phyloP scores from a whole-genome alignment of 37 sponge, comb jelly and placozoan species.

The Halichondria panicea region DNA sequence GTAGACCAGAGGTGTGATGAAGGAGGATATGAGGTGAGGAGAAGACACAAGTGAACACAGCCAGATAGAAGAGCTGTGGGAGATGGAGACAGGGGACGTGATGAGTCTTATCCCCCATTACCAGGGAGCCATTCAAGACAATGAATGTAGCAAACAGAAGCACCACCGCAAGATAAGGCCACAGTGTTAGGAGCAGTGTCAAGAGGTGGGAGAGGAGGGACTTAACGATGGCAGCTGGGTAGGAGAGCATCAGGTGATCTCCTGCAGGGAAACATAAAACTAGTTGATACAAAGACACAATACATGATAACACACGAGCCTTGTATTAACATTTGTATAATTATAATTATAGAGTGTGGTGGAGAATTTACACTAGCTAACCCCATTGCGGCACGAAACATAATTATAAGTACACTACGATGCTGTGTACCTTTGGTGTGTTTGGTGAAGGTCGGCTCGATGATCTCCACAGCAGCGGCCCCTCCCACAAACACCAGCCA shows the following conservation, averaged over 20 bases:
- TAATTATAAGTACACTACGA: not conserved
- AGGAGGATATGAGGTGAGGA: conserved; percentile 48
- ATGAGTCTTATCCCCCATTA: conserved; percentile 86
- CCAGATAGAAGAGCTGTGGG: conserved; percentile 87
- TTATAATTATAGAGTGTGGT: too few species aligned
- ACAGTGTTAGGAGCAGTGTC: conserved; percentile 29
- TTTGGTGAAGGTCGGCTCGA: conserved; percentile 16
- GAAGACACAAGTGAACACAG: conserved; percentile 48
- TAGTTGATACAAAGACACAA: not conserved
- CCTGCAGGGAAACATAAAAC: not conserved
- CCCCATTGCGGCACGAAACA: too few species aligned
- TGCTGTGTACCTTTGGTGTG: not conserved
- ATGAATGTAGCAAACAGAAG: conserved; percentile 69
- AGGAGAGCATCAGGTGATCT: not conserved
- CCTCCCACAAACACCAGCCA: conserved; percentile 90
- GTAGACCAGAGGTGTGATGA: not conserved
- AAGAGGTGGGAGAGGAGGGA: conserved; percentile 15
- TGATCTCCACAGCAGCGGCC: conserved; percentile 16
- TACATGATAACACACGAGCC: too few species aligned
- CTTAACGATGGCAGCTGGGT: not conserved
- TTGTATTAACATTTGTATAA: too few species aligned
- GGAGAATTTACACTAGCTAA: too few species aligned
- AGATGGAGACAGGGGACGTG: conserved; percentile 73
- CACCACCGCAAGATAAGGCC: conserved; percentile 67
- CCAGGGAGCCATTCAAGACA: conserved; percentile 82